Evolutionary conservation across 2,797 vertebrate genomes (phyloP).

Genomic region (Rhynchotus rufescens): DNA sequence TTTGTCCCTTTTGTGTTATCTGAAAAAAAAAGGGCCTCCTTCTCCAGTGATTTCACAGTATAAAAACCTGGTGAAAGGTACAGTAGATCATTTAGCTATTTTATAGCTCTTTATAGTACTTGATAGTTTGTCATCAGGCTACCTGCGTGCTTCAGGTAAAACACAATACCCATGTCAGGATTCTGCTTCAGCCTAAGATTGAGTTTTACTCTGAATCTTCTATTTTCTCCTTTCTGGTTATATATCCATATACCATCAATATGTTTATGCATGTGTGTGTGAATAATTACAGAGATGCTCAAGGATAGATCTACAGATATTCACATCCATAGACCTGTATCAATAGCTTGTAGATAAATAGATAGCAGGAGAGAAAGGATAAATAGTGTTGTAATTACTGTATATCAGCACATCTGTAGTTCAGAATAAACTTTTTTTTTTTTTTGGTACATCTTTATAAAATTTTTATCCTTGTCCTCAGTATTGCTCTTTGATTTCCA

Average conservation of each 20-base stretch:
- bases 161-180: fast-evolving
- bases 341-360: background rate
- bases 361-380: background rate
- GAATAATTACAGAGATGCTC: background rate
- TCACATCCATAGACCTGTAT: background rate
- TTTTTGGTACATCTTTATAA: background rate
- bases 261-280: background rate
- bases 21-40: background rate
- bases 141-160: background rate
- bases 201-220: background rate
- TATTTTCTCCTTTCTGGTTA: background rate
- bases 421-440: background rate
- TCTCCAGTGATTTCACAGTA: background rate
- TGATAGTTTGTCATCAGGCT: background rate
- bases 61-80: background rate
- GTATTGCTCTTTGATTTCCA: fast-evolving
- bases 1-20: background rate
- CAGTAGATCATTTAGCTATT: background rate
- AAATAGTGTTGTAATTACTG: background rate
- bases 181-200: background rate
- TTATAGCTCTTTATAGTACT: background rate
- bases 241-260: background rate
- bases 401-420: fast-evolving
- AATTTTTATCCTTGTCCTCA: fast-evolving
- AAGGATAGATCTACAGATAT: background rate